A percentile compares a stretch with the other conserved stretches of the same genome.
Conservation (phyloP, 2,113 vertebrate genomes). For the Erythrocebus patas region DNA sequence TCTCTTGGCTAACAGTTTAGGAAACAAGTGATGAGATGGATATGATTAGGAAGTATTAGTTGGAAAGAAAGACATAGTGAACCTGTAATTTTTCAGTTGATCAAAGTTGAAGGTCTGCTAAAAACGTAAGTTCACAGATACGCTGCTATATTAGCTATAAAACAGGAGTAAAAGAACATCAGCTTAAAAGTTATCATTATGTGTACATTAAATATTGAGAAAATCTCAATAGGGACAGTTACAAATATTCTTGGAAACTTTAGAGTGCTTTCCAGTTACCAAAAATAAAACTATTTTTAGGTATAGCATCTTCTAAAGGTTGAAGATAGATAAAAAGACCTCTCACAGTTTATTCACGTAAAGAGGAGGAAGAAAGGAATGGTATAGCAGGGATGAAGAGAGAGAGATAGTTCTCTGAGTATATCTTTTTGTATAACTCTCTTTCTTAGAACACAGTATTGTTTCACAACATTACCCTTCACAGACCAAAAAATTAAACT, state of each 20-base stretch:
- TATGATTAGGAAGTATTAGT: neutral
- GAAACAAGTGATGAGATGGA: neutral
- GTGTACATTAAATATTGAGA: neutral
- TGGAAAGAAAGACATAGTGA: neutral
- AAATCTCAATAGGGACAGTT: neutral
- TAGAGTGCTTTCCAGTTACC: neutral
- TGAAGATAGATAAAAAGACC: neutral
- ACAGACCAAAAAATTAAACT: neutral
- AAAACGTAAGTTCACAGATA: neutral
- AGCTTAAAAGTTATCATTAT: neutral
- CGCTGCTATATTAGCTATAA: neutral
- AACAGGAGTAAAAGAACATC: neutral
- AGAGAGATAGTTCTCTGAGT: neutral
- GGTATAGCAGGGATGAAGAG: neutral
- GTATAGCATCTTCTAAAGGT: neutral
- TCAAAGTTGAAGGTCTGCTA: neutral
- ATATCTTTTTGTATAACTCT: neutral
- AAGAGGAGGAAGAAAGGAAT: neutral
- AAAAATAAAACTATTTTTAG: conserved; percentile 4
- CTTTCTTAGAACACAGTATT: neutral
- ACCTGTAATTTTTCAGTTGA: neutral
- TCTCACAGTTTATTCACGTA: neutral
- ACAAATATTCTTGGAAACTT: neutral
- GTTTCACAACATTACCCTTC: neutral
- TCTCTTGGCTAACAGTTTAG: neutral